phyloP scores from a whole-genome alignment of 2,797 vertebrate genomes.

The Kryptopterus vitreolus region DNA sequence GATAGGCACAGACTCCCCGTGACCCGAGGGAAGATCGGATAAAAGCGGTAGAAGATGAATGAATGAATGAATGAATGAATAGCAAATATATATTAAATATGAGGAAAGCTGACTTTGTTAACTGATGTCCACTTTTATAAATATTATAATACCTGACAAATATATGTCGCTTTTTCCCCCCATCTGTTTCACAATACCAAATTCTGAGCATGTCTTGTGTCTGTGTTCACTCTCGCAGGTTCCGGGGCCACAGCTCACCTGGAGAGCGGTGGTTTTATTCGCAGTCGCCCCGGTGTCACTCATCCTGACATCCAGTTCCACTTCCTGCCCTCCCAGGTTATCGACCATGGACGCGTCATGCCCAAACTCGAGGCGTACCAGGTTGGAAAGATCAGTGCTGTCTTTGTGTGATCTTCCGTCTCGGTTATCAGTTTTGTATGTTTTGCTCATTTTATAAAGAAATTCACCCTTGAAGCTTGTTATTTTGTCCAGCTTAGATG shows the following conservation, averaged over 20 bases:
- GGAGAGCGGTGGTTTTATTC: conserved; percentile 94
- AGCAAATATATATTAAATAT: no score
- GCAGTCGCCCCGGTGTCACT: conserved; percentile 78
- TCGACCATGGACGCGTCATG: conserved; percentile 86
- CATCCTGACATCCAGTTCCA: conserved; percentile 97
- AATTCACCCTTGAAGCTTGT: no score
- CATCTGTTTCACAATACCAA: not conserved
- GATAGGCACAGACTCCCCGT: no score
- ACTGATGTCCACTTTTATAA: not conserved
- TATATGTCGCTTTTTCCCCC: not conserved
- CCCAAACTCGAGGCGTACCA: conserved; percentile 89
- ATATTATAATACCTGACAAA: not conserved
- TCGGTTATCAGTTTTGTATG: no score
- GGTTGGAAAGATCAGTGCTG: no score
- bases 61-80: no score
- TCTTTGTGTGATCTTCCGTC: not conserved
- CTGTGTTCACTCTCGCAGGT: conserved; percentile 67
- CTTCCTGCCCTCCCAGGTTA: conserved; percentile 94
- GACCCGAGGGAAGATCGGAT: no score
- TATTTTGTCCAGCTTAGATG: no score
- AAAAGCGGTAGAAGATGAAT: no score
- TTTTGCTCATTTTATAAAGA: no score
- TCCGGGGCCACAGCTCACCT: conserved; percentile 90
- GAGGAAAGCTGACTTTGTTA: not conserved
- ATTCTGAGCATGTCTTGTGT: not conserved